A percentile compares a stretch with the other conserved stretches of the same genome.
These are phyloP conservation scores for Pan troglodytes DNA, from an alignment of 2,113 vertebrate species.

Conservation along the genomic window DNA sequence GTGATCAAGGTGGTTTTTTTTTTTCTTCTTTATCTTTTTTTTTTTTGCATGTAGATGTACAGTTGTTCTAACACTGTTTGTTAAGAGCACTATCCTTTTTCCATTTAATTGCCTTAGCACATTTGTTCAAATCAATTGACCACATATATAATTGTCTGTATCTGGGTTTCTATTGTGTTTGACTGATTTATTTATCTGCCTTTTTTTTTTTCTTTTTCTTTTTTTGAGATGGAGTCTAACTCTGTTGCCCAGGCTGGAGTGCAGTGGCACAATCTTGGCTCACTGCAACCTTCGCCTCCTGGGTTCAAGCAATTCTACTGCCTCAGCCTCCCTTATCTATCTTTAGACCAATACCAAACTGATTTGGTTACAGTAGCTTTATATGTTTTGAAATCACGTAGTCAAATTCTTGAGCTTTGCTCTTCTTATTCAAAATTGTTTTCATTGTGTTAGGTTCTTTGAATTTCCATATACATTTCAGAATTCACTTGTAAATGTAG, in stretches of 20 bases:
- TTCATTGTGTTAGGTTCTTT: not conserved
- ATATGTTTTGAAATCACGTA: not conserved
- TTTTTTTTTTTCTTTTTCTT: too few relatives aligned
- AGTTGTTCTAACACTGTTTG: not conserved
- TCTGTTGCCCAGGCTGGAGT: too few relatives aligned
- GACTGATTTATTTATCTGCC: not conserved
- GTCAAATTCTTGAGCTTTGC: not conserved
- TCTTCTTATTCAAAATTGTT: not conserved
- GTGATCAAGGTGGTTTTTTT: not conserved
- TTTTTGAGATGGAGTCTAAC: too few relatives aligned
- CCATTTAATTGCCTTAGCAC: not conserved
- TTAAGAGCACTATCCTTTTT: not conserved
- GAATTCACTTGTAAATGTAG: not conserved
- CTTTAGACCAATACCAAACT: not conserved
- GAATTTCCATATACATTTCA: not conserved
- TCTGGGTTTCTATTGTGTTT: not conserved
- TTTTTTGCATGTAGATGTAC: not conserved
- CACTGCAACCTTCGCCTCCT: too few relatives aligned
- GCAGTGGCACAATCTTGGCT: too few relatives aligned
- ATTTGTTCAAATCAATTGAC: not conserved
- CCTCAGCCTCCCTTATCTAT: not conserved
- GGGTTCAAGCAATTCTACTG: too few relatives aligned
- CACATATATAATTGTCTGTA: not conserved
- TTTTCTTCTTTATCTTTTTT: not conserved
- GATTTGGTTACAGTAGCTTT: not conserved